These are phyloP conservation scores for Microtus richardsoni DNA, from an alignment of 2,113 vertebrate genomes.

Conservation along the genomic window DNA sequence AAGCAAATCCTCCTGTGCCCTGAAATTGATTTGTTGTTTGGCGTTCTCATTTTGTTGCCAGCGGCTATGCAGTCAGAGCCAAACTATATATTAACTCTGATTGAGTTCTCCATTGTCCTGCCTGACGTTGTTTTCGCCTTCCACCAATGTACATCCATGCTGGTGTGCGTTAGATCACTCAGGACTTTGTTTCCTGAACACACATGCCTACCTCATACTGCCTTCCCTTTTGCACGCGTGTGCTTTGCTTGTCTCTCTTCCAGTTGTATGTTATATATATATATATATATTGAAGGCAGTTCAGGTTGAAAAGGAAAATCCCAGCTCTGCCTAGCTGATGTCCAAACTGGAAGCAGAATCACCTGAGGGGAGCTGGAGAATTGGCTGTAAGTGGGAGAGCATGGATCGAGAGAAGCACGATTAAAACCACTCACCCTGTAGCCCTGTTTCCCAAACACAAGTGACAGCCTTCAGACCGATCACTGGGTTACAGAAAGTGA, in stretches of 20 bases:
- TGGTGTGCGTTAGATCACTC: constrained; percentile 43
- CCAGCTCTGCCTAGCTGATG: neutral
- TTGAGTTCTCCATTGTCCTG: constrained; percentile 49
- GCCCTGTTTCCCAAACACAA: neutral
- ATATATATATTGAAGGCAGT: neutral
- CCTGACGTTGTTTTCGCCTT: constrained; percentile 47
- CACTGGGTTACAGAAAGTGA: constrained; percentile 18
- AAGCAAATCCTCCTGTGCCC: constrained; percentile 63
- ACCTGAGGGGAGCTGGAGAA: neutral
- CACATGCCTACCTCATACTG: constrained; percentile 48
- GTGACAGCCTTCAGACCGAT: constrained; percentile 39
- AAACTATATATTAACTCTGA: constrained; percentile 26
- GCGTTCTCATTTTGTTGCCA: constrained; percentile 49
- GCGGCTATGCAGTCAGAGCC: constrained; percentile 66
- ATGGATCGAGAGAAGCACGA: neutral
- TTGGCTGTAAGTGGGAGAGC: neutral
- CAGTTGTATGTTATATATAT: neutral
- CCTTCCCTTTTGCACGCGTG: neutral
- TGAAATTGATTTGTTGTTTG: constrained; percentile 66
- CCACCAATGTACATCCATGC: neutral
- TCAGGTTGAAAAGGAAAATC: constrained; percentile 17
- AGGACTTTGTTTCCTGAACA: constrained; percentile 66
- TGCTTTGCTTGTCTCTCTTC: constrained; percentile 27
- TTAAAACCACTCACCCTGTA: neutral
- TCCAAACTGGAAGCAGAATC: neutral